These are phyloP conservation scores for Athalia rosae DNA, from an alignment of 2,888 invertebrate species.

Conservation along the genomic window DNA sequence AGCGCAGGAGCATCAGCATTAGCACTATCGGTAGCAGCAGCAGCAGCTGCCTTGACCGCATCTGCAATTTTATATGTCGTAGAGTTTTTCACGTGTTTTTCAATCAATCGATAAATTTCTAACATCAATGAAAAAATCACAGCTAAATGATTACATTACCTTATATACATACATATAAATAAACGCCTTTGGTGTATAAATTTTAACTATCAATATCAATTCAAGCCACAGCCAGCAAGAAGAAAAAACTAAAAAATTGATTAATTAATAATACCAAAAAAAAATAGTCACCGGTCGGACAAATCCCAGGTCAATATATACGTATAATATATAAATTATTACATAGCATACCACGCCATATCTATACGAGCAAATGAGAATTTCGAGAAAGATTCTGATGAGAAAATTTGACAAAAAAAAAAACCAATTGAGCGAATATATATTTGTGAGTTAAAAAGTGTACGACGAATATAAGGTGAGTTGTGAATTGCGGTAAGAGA, in stretches of 20 bases:
- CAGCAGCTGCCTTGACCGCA: not conserved
- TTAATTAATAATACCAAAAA: slow-evolving; percentile 11
- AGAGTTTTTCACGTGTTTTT: slow-evolving; percentile 43
- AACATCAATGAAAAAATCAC: not conserved
- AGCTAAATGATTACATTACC: not conserved
- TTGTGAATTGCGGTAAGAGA: slow-evolving; percentile 1
- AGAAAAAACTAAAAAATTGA: slow-evolving; percentile 46
- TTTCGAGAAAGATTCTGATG: slow-evolving; percentile 21
- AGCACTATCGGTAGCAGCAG: not conserved
- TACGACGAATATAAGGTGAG: no score
- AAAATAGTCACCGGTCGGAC: slow-evolving; percentile 52
- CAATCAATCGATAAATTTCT: not conserved
- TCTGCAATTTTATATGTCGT: slow-evolving; percentile 36
- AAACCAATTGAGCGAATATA: not conserved
- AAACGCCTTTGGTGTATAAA: slow-evolving; percentile 46
- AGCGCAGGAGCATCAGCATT: no score
- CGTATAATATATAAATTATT: slow-evolving; percentile 9
- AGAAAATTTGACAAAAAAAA: not conserved
- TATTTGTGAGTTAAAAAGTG: slow-evolving; percentile 8
- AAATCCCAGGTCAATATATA: slow-evolving; percentile 61
- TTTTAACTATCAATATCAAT: slow-evolving; percentile 28
- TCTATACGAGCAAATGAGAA: slow-evolving; percentile 50
- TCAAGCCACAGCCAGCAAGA: slow-evolving; percentile 28
- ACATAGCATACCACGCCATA: slow-evolving; percentile 56
- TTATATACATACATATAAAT: slow-evolving; percentile 10